phyloP scores from a whole-genome alignment of 1,140 invertebrate species.

The Latrodectus geometricus region DNA sequence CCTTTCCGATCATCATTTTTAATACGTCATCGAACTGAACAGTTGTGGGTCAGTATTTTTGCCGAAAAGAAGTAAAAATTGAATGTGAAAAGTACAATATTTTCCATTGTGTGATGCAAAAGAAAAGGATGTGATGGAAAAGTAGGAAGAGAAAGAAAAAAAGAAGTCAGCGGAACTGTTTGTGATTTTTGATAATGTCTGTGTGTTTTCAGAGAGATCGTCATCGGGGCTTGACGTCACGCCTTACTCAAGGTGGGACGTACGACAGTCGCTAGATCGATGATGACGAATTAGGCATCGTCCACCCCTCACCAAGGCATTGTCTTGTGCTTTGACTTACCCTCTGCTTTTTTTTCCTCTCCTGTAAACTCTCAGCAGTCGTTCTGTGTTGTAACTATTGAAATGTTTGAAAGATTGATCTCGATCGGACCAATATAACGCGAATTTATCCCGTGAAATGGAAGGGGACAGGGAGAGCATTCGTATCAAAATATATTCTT shows the following conservation, averaged over 20 bases:
- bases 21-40: conserved; percentile 41
- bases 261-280: conserved; percentile 53
- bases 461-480: not conserved
- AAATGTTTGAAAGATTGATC: conserved; percentile 56
- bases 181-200: conserved; percentile 54
- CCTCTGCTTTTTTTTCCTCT: not conserved
- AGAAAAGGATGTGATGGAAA: not conserved
- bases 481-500: not conserved
- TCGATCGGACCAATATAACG: conserved; percentile 43
- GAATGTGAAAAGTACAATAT: not conserved
- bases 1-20: not conserved
- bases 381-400: conserved; percentile 37
- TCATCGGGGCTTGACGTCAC: conserved; percentile 36
- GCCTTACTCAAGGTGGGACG: conserved; percentile 53
- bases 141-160: conserved; percentile 5
- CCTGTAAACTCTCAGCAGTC: not conserved
- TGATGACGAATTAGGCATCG: conserved; percentile 54
- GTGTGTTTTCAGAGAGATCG: conserved; percentile 45
- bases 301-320: conserved; percentile 8
- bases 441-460: conserved; percentile 27
- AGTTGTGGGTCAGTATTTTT: conserved; percentile 61
- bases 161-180: conserved; percentile 42
- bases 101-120: not conserved
- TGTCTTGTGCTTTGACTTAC: conserved; percentile 28
- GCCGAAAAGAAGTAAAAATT: not conserved